phyloP scores from a whole-genome alignment of 2,888 invertebrate species.

The Thera britannica region DNA sequence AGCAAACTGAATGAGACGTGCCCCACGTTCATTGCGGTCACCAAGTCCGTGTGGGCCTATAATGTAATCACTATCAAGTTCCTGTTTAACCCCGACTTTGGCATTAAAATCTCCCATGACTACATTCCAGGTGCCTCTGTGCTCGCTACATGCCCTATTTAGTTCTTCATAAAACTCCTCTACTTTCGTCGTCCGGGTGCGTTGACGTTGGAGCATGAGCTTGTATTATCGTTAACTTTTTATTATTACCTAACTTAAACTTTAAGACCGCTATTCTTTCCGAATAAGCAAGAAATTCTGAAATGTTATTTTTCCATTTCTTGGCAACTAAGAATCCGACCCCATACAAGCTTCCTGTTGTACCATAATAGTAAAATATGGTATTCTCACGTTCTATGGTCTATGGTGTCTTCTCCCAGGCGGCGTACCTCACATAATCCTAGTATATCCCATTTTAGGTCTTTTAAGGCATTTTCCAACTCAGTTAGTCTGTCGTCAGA shows the following conservation, averaged over 20 bases:
- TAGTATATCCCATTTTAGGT: no score
- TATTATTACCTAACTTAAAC: background rate
- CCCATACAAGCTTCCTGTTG: slow-evolving; percentile 9
- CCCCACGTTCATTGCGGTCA: slow-evolving; percentile 1
- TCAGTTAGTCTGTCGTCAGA: no score
- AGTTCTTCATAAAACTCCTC: slow-evolving; percentile 21
- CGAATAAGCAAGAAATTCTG: slow-evolving; percentile 16
- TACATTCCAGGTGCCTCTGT: background rate
- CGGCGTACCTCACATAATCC: no score
- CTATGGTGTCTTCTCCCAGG: no score
- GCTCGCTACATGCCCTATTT: slow-evolving; percentile 1
- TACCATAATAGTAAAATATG: no score
- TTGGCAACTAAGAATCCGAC: slow-evolving; percentile 26
- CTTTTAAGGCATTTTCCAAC: no score
- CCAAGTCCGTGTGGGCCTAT: background rate
- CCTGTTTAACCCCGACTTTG: background rate
- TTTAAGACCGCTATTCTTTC: slow-evolving; percentile 20
- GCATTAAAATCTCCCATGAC: no score
- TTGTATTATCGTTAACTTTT: slow-evolving; percentile 15
- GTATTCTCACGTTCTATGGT: no score
- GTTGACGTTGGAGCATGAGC: slow-evolving; percentile 18
- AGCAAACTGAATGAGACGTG: background rate
- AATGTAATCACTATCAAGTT: background rate
- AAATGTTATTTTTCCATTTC: slow-evolving; percentile 19
- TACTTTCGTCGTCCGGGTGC: slow-evolving; percentile 14